Conservation (phyloP, 1,140 invertebrate genomes). For the Hylaeus volcanicus region DNA sequence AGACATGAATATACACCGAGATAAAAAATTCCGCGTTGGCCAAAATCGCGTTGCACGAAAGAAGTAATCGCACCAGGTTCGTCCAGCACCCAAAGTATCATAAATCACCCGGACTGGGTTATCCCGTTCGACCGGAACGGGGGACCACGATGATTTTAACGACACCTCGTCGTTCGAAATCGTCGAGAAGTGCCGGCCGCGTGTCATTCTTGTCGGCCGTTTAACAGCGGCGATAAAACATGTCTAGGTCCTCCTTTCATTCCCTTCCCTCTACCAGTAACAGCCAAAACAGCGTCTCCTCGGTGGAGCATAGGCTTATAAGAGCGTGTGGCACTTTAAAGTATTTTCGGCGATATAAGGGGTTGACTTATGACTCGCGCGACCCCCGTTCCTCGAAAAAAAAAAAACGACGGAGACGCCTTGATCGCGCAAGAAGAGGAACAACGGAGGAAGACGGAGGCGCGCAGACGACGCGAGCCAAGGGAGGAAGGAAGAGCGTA, state of each 20-base stretch:
- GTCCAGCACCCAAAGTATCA: background rate
- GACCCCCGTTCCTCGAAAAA: conserved; percentile 61
- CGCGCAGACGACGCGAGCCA: conserved; percentile 10
- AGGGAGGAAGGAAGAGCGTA: conserved; percentile 11
- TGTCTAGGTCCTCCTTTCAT: conserved; percentile 38
- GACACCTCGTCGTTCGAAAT: conserved; percentile 44
- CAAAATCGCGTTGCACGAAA: no score
- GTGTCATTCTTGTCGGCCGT: conserved; percentile 62
- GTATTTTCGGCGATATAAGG: conserved; percentile 80
- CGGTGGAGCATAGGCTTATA: conserved; percentile 13
- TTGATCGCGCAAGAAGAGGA: conserved; percentile 20
- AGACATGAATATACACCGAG: no score
- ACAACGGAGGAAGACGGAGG: background rate
- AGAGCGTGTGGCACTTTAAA: conserved; percentile 78
- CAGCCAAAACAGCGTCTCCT: conserved; percentile 8
- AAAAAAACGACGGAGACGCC: conserved; percentile 26
- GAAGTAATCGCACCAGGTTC: no score
- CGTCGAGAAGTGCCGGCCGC: conserved; percentile 27
- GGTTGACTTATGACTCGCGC: conserved; percentile 78
- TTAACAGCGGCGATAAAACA: conserved; percentile 72
- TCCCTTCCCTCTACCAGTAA: background rate
- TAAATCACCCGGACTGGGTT: conserved; percentile 40
- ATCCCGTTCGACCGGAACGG: background rate
- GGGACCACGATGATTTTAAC: conserved; percentile 63
- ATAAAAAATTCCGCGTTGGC: no score